Evolutionary conservation across 2,113 vertebrate genomes (phyloP).

Genomic region (Hippocampus guttulatus): DNA sequence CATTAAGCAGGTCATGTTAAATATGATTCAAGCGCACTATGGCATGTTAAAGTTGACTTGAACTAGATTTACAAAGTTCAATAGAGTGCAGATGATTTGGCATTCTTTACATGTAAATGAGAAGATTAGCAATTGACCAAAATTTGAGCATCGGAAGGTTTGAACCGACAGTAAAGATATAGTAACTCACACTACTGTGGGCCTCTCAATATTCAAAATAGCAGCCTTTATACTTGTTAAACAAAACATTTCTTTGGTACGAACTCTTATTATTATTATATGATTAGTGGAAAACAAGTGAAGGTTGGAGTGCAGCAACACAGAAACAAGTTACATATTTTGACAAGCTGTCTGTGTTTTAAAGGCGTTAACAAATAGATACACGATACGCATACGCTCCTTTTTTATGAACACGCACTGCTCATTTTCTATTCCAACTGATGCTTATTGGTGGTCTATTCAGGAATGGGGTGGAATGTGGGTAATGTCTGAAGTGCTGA

Average conservation of each 20-base stretch:
- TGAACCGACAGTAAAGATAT: background rate
- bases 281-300: background rate
- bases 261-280: background rate
- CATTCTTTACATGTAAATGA: no score
- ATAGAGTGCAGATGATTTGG: no score
- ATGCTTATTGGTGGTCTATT: slow-evolving; percentile 18
- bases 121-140: no score
- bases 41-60: no score
- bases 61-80: no score
- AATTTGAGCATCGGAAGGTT: no score
- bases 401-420: no score
- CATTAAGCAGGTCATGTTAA: no score
- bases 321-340: background rate
- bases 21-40: no score
- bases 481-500: slow-evolving; percentile 50
- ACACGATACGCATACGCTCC: background rate
- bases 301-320: background rate
- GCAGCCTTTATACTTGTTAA: background rate
- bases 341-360: no score
- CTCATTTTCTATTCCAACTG: background rate
- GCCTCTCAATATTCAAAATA: background rate
- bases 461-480: slow-evolving; percentile 21
- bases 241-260: background rate
- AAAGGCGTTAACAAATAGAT: no score
- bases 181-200: no score